Evolutionary conservation across 2,797 vertebrate genomes (phyloP).

Genomic region (Sebastolobus altivelis): DNA sequence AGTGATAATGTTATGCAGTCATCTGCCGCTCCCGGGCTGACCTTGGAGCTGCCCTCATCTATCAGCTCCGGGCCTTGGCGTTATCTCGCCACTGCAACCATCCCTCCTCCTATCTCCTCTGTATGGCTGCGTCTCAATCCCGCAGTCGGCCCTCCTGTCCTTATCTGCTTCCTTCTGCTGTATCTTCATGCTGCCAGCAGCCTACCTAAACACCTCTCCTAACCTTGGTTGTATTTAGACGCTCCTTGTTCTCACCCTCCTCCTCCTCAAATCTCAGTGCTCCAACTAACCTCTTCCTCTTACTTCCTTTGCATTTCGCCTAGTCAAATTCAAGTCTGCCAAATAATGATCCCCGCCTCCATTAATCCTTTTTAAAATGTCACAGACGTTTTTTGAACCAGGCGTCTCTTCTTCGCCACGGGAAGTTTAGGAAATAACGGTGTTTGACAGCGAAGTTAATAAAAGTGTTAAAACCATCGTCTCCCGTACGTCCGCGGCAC

Average conservation of each 20-base stretch:
- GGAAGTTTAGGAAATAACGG: not conserved
- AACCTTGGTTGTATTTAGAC: not conserved
- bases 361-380: constrained; percentile 39
- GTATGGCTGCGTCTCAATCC: constrained; percentile 58
- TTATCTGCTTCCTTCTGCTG: constrained; percentile 40
- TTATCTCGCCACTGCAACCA: constrained; percentile 60
- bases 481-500: not conserved
- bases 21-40: constrained; percentile 54
- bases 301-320: not conserved
- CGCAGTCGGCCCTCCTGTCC: constrained; percentile 22
- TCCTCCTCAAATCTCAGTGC: constrained; percentile 4
- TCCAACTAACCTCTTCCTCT: not conserved
- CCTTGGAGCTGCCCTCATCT: constrained; percentile 71
- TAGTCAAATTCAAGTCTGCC: constrained; percentile 10
- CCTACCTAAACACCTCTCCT: constrained; percentile 12
- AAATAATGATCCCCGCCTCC: not conserved
- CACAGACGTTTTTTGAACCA: not conserved
- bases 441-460: constrained; percentile 19
- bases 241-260: not conserved
- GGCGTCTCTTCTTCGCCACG: not conserved
- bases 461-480: not conserved
- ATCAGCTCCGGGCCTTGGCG: constrained; percentile 40
- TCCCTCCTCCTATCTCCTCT: constrained; percentile 43
- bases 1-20: constrained; percentile 54
- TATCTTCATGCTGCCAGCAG: constrained; percentile 19